A percentile compares a stretch with the other conserved stretches of the same genome.
These are phyloP conservation scores for Philonicus albiceps DNA, from an alignment of 2,888 invertebrate genomes.

Conservation along the genomic window DNA sequence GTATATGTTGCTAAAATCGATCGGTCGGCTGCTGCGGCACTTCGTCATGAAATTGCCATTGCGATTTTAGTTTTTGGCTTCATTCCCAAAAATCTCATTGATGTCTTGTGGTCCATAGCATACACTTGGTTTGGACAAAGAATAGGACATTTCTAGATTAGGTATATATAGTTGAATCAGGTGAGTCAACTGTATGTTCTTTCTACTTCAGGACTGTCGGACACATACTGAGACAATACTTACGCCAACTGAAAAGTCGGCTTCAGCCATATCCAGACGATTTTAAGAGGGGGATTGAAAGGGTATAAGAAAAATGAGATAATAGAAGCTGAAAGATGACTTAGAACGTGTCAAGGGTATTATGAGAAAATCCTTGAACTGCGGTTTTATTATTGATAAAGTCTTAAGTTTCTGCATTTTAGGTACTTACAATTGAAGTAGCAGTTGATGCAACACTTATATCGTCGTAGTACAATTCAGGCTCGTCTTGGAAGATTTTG, in stretches of 20 bases:
- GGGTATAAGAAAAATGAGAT: not conserved
- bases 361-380: not conserved
- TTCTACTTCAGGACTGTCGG: not conserved
- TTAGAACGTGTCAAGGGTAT: not conserved
- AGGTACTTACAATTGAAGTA: not conserved
- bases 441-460: not conserved
- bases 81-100: not conserved
- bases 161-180: not conserved
- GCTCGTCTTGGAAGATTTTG: not conserved
- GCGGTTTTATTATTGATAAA: not conserved
- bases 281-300: not conserved
- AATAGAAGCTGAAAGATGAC: not conserved
- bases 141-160: not conserved
- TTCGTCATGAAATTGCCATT: not conserved
- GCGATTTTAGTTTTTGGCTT: not conserved
- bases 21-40: not conserved
- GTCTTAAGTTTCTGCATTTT: not conserved
- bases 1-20: not conserved
- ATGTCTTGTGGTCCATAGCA: not conserved
- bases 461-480: not conserved
- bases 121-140: not conserved
- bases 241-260: not conserved
- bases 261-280: not conserved
- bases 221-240: not conserved
- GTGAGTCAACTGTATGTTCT: not conserved